Percentiles rank a stretch among this genome's conserved stretches.
phyloP scores from a whole-genome alignment of 2,113 vertebrate species.

The Ciconia maguari region DNA sequence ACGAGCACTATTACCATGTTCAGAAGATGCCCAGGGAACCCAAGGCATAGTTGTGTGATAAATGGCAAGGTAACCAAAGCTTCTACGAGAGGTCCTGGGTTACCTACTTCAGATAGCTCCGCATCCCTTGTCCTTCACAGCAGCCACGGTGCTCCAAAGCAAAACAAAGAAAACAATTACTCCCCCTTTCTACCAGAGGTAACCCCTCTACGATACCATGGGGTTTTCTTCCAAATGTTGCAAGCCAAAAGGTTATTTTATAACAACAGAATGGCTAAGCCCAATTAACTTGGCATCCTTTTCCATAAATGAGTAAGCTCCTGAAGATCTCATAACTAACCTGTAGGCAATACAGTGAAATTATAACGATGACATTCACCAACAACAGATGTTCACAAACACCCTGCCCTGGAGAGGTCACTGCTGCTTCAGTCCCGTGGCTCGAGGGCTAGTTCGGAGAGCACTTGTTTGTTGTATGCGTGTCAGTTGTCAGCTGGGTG shows the following conservation, averaged over 20 bases:
- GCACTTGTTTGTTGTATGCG: accelerated
- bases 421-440: background rate
- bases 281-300: background rate
- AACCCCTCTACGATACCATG: accelerated
- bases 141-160: background rate
- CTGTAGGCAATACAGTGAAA: background rate
- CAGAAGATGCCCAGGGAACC: background rate
- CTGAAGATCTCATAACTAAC: background rate
- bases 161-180: no score
- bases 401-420: background rate
- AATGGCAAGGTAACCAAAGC: background rate
- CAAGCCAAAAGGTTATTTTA: background rate
- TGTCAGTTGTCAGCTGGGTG: background rate
- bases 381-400: background rate
- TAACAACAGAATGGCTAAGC: background rate
- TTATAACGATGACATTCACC: background rate
- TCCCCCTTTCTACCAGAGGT: no score
- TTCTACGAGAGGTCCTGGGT: background rate
- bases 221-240: background rate
- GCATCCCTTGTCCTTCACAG: no score
- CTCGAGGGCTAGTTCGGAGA: background rate
- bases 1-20: accelerated
- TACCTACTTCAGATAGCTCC: background rate
- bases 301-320: background rate
- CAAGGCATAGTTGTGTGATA: background rate